A percentile compares a stretch with the other conserved stretches of the same genome.
Conservation (phyloP, 2,797 vertebrate species). For the Tympanoctomys barrerae region DNA sequence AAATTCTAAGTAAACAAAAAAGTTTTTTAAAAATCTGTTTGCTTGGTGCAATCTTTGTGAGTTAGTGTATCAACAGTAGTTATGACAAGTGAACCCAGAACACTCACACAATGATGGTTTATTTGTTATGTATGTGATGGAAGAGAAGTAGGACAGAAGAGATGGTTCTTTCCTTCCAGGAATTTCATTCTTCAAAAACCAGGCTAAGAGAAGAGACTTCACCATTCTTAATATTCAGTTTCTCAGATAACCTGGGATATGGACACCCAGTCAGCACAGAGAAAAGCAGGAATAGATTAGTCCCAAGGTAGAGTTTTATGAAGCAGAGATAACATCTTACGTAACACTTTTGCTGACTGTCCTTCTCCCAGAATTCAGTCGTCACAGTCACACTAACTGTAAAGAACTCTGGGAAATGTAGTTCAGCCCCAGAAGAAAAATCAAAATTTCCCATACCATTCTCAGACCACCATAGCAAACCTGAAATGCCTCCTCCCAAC, state of each 20-base stretch:
- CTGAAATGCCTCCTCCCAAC: neutral
- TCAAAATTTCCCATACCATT: neutral
- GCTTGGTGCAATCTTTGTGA: neutral
- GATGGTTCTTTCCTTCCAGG: neutral
- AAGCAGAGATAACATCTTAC: neutral
- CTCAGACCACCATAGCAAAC: neutral
- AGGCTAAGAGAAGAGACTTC: neutral
- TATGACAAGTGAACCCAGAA: neutral
- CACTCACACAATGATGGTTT: neutral
- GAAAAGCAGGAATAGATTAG: neutral
- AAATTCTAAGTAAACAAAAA: neutral
- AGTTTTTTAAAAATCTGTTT: neutral
- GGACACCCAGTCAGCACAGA: neutral
- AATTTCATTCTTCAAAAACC: neutral
- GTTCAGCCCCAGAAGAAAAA: neutral
- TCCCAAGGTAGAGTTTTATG: neutral
- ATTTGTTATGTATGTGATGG: neutral
- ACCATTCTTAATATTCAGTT: neutral
- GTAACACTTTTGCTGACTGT: neutral
- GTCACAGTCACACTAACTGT: neutral
- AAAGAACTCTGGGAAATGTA: neutral
- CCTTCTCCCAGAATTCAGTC: neutral
- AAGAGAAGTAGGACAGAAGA: neutral
- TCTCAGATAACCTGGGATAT: neutral
- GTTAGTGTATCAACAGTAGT: neutral